Evolutionary conservation across 2,113 vertebrate species (phyloP), one percentile per base, ranked within the genome.

Genomic region (Mustela lutreola): DNA sequence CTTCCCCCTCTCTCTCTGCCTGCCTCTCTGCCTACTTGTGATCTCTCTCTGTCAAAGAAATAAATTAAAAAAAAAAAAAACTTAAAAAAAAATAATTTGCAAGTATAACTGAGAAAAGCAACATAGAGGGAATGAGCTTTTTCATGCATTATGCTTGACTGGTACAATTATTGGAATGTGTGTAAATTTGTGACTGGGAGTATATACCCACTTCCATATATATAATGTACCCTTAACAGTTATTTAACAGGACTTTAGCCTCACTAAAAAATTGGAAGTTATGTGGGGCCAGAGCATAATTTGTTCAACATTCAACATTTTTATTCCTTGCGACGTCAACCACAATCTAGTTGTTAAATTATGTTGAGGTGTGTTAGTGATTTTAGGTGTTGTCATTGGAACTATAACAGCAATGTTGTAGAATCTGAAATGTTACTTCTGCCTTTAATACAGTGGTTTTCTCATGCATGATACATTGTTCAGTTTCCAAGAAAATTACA

Each of bases 401-500:
- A 11, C 19, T 90, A 2, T 90, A 63, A 50, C 36, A 26, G 48
- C 33, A 88, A 19, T 60, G 28, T 36, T 67, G 19, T 62, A 26
- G 79, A 84, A 86, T 50, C 48, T 75, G 15, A 87, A 93, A 65
- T 22, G 33, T 67, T 71, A 50, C 45, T 76, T 87, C 18, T 91
- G 6, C 7, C 24, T 16, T 93, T 53, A 79, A 58, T 45, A 79
- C 10, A 56, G 50, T 87, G 76, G 4, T 19, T 79, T 94, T 90
- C 33, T 93, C 33, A 48, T 62, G 58, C 7, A 62, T 45, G 84
- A 89, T 5, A 19, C 24, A 91, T 24, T 93, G 4, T 21, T 89
- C n/a, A 39, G 22, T 91, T 97, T 95, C 76, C n/a, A 84, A 88
- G 45, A 84, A 93, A 91, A 93, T 70, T 88, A 56, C 1, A 91